These are phyloP conservation scores for Apoderus coryli DNA, from an alignment of 2,888 invertebrate genomes.

Conservation along the genomic window DNA sequence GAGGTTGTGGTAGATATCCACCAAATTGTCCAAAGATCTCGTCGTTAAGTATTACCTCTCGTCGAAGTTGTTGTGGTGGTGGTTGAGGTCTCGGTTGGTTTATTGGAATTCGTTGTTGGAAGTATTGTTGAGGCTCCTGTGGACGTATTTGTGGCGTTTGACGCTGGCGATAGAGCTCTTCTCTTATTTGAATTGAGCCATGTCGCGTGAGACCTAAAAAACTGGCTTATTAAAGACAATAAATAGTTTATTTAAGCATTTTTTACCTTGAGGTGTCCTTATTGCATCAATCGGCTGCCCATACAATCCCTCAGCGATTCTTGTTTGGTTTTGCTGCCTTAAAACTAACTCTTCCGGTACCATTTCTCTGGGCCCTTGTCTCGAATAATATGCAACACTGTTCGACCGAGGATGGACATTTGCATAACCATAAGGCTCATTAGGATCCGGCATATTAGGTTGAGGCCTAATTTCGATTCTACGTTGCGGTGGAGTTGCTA, in stretches of 20 bases:
- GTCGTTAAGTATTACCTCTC: slow-evolving; percentile 20
- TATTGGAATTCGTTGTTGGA: slow-evolving; percentile 7
- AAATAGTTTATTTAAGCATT: too few relatives aligned
- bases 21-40: slow-evolving; percentile 21
- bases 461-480: slow-evolving; percentile 19
- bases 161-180: slow-evolving; percentile 19
- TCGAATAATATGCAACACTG: too few relatives aligned
- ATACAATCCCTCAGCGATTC: slow-evolving; percentile 11
- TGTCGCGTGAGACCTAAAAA: slow-evolving; percentile 16
- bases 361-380: too few relatives aligned
- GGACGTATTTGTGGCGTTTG: too few relatives aligned
- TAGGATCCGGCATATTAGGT: slow-evolving; percentile 7
- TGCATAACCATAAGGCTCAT: slow-evolving; percentile 14
- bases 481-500: slow-evolving; percentile 30
- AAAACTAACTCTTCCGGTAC: slow-evolving; percentile 12
- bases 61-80: slow-evolving; percentile 9
- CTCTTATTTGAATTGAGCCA: slow-evolving; percentile 19
- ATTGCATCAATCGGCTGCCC: slow-evolving; percentile 14
- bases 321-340: slow-evolving; percentile 4
- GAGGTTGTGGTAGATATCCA: slow-evolving; percentile 15
- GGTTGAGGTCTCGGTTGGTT: slow-evolving; percentile 5
- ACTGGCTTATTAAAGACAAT: too few relatives aligned
- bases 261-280: slow-evolving; percentile 8
- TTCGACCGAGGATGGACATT: slow-evolving; percentile 9
- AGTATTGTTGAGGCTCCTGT: too few relatives aligned